Conservation (phyloP, 2,113 vertebrate species). For the Phylloscopus trochilus region DNA sequence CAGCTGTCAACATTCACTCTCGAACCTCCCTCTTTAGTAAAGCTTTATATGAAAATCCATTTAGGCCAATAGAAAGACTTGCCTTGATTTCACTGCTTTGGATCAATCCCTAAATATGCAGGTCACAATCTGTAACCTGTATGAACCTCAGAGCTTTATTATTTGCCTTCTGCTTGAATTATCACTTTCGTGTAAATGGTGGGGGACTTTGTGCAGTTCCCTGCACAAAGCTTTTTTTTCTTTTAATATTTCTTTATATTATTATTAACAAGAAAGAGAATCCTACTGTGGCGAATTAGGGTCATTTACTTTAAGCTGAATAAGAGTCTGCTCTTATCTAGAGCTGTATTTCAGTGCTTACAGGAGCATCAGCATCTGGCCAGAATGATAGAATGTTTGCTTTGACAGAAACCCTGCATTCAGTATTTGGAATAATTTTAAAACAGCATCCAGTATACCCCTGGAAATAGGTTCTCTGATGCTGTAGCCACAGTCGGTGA, state of each 20-base stretch:
- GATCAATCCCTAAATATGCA: slow-evolving; percentile 5
- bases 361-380: neutral
- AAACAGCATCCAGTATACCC: neutral
- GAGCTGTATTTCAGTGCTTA: neutral
- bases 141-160: neutral
- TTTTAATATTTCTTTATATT: neutral
- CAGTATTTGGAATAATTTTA: neutral
- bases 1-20: neutral
- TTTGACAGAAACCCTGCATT: neutral
- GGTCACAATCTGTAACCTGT: neutral
- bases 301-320: neutral
- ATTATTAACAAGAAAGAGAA: neutral
- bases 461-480: neutral
- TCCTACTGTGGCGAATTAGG: neutral
- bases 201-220: neutral
- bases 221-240: neutral
- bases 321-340: neutral
- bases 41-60: slow-evolving; percentile 3
- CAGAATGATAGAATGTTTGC: neutral
- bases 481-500: neutral
- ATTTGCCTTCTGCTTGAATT: slow-evolving; percentile 3
- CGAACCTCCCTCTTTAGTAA: neutral
- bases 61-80: slow-evolving; percentile 7
- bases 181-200: neutral
- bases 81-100: slow-evolving; percentile 7